Percentiles rank a stretch among this genome's conserved stretches.
phyloP scores from a whole-genome alignment of 1,140 invertebrate species.

The Chrysoperla carnea region DNA sequence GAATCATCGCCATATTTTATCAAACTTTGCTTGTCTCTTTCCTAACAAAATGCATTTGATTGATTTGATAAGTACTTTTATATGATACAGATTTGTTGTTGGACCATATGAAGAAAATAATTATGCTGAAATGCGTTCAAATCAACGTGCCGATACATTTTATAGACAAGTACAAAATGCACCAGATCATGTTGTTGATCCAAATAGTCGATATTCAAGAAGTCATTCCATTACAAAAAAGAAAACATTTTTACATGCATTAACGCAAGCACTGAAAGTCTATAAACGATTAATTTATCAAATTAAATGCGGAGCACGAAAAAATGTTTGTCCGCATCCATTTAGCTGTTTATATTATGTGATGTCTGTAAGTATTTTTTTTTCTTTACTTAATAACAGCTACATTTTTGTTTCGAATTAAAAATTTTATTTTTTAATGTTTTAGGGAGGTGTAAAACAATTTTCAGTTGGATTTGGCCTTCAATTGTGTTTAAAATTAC shows the following conservation, averaged over 20 bases:
- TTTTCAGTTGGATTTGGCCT: constrained; percentile 36
- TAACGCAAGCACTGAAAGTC: constrained; percentile 21
- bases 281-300: constrained; percentile 27
- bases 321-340: constrained; percentile 37
- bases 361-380: constrained; percentile 23
- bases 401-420: no score
- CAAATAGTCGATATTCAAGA: no score
- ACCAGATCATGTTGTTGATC: no score
- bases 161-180: no score
- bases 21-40: no score
- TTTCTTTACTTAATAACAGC: no score
- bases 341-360: constrained; percentile 39
- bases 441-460: constrained; percentile 33
- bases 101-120: constrained; percentile 38
- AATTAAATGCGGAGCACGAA: constrained; percentile 29
- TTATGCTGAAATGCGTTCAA: constrained; percentile 5
- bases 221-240: constrained; percentile 4
- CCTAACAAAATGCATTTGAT: no score
- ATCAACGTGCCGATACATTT: constrained; percentile 1
- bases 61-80: no score
- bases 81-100: constrained; percentile 32
- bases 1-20: no score
- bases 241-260: constrained; percentile 21
- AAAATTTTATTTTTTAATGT: constrained; percentile 4
- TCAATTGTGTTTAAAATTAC: constrained; percentile 36